phyloP scores from a whole-genome alignment of 2,888 invertebrate species.

The Oligia strigilis region DNA sequence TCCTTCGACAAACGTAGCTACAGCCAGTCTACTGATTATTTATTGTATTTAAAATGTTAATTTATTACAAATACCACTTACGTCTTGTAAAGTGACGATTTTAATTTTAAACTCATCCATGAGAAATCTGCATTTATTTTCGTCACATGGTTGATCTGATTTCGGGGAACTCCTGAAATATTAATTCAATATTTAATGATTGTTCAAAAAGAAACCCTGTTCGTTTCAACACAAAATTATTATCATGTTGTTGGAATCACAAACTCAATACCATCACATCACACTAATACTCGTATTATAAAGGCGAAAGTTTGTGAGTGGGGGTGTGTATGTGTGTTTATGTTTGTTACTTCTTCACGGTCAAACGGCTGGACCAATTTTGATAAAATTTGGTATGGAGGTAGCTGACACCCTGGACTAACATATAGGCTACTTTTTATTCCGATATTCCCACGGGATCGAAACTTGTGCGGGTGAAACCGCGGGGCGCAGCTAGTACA shows the following conservation, averaged over 20 bases:
- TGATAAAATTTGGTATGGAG: too few species aligned
- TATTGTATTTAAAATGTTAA: neutral
- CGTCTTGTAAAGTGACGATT: slow-evolving; percentile 78
- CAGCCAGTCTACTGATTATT: neutral
- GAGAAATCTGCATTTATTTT: slow-evolving; percentile 78
- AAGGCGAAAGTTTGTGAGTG: too few species aligned
- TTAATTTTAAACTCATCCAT: slow-evolving; percentile 82
- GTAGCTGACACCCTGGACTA: too few species aligned
- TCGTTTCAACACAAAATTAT: neutral
- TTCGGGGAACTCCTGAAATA: slow-evolving; percentile 55
- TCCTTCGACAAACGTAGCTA: neutral
- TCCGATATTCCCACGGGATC: too few species aligned
- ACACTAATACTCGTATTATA: too few species aligned
- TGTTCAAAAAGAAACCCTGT: neutral
- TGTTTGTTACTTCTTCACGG: too few species aligned
- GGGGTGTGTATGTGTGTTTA: too few species aligned
- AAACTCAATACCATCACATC: neutral
- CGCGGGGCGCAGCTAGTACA: too few species aligned
- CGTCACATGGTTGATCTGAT: slow-evolving; percentile 71
- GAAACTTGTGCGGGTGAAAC: too few species aligned
- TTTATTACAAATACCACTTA: slow-evolving; percentile 53
- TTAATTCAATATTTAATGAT: neutral
- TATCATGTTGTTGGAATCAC: neutral
- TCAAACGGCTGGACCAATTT: too few species aligned
- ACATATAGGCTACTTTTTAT: too few species aligned